These are phyloP conservation scores for Aramus guarauna DNA, from an alignment of 2,113 vertebrate species.

Conservation along the genomic window DNA sequence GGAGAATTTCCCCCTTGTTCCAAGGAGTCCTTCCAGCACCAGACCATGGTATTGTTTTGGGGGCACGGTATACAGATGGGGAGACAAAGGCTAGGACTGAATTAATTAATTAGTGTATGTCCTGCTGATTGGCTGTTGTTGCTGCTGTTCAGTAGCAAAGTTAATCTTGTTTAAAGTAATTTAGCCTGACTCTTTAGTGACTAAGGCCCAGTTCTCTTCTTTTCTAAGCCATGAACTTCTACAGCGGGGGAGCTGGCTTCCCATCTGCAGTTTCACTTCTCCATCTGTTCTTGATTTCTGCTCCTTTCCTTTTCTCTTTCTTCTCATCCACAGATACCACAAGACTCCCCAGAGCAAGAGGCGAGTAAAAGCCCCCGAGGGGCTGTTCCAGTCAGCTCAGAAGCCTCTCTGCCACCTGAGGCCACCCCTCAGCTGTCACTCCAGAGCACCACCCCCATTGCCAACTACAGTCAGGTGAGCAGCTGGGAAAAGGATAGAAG, in stretches of 20 bases:
- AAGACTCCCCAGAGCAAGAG: constrained; percentile 81
- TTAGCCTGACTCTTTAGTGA: neutral
- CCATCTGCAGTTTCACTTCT: constrained; percentile 46
- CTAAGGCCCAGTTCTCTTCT: neutral
- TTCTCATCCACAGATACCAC: constrained; percentile 68
- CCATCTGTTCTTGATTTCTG: constrained; percentile 20
- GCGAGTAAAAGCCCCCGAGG: constrained; percentile 80
- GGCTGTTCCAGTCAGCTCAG: constrained; percentile 70
- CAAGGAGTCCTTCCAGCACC: neutral
- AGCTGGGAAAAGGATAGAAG: neutral
- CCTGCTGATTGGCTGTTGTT: neutral
- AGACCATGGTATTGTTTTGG: neutral
- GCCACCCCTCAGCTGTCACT: constrained; percentile 72
- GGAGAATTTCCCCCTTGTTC: neutral
- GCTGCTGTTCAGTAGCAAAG: neutral
- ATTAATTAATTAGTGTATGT: accelerated
- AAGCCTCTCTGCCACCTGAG: constrained; percentile 75
- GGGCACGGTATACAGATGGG: neutral
- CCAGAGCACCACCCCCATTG: constrained; percentile 72
- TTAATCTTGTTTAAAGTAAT: neutral
- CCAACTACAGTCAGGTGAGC: constrained; percentile 78
- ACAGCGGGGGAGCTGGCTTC: neutral
- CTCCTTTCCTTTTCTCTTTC: neutral
- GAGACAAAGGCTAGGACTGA: neutral
- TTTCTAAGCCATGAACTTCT: constrained; percentile 6